These are phyloP conservation scores for Xiphorhynchus erythropygius DNA, from an alignment of 2,797 vertebrate genomes.

Conservation along the genomic window DNA sequence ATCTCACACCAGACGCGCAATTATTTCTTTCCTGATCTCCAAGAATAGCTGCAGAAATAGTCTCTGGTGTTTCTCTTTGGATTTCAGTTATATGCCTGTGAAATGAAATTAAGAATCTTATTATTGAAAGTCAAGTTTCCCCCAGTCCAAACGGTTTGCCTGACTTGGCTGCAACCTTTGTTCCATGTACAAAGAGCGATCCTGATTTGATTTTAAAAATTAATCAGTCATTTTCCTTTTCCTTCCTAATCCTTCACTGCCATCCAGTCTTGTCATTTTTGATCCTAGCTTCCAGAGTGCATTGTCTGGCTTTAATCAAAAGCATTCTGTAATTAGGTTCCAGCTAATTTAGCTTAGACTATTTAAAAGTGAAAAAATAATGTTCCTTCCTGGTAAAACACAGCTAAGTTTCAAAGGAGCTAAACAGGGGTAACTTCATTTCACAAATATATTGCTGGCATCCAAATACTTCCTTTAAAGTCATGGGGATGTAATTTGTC, in stretches of 20 bases:
- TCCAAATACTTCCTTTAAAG: background rate
- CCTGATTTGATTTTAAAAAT: slow-evolving; percentile 14
- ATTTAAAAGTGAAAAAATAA: slow-evolving; percentile 20
- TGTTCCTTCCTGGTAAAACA: background rate
- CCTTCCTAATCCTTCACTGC: slow-evolving; percentile 21
- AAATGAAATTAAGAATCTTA: background rate
- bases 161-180: background rate
- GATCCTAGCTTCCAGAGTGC: background rate
- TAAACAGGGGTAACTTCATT: background rate
- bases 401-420: background rate
- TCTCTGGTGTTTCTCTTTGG: background rate
- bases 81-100: background rate
- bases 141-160: background rate
- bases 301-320: slow-evolving; percentile 60
- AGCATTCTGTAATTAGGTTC: slow-evolving; percentile 55
- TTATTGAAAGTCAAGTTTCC: background rate
- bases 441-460: background rate
- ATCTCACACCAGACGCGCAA: background rate
- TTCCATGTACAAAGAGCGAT: background rate
- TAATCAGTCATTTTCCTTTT: slow-evolving; percentile 18
- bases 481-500: background rate
- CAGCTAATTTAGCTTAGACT: slow-evolving; percentile 46
- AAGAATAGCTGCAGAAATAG: background rate
- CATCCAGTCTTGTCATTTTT: slow-evolving; percentile 22
- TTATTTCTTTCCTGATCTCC: background rate